Conservation (phyloP, 2,888 invertebrate genomes). For the Protonemura montana region DNA sequence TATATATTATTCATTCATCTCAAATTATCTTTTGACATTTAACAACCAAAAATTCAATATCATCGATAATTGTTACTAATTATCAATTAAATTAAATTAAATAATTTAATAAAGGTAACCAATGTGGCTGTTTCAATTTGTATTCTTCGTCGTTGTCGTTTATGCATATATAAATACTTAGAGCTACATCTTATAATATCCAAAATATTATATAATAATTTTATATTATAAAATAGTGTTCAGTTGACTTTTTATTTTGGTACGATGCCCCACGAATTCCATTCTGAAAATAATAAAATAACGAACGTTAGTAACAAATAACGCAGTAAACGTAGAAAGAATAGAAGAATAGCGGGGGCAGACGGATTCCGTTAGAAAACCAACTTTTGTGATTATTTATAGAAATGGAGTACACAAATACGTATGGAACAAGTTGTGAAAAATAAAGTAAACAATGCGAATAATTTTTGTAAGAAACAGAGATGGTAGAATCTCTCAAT, state of each 20-base stretch:
- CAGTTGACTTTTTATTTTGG: conserved; percentile 38
- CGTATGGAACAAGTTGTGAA: no score
- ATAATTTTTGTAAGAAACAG: no score
- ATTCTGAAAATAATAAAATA: conserved; percentile 45
- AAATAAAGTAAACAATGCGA: no score
- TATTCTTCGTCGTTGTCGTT: neutral
- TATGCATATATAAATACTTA: neutral
- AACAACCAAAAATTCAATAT: conserved; percentile 56
- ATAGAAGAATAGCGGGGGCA: no score
- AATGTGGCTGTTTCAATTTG: neutral
- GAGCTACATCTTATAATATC: neutral
- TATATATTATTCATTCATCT: neutral
- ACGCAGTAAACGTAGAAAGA: no score
- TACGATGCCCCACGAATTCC: conserved; percentile 45
- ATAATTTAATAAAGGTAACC: conserved; percentile 28
- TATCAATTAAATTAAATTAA: conserved; percentile 27
- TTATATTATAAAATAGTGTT: neutral
- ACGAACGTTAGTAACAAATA: neutral
- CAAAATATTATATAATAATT: neutral
- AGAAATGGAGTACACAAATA: no score
- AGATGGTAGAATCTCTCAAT: no score
- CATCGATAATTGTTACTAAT: neutral
- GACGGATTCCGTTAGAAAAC: no score
- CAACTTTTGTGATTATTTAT: no score
- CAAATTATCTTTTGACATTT: neutral